Base-by-base conservation (phyloP, 2,888 invertebrate species). In the Agelastica alni region DNA sequence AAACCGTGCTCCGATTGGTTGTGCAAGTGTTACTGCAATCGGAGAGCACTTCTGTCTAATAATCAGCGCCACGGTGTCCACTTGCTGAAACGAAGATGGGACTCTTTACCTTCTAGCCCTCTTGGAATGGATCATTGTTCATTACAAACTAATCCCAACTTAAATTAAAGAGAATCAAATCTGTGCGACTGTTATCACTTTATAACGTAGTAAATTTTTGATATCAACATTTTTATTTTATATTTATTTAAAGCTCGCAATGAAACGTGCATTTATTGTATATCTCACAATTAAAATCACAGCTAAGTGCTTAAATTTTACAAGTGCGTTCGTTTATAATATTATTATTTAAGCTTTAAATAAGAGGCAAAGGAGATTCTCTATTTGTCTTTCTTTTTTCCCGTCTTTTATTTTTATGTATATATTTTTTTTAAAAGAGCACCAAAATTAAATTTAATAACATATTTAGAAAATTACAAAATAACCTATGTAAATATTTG, bases 231-330 rank as follows among this genome's bases (percentile, higher is more conserved):
- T 37, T 31, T 18, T 12, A 20, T 32, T 10, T 9, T 20, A 22
- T 17, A 18, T 37, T 14, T 34, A 44, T 57, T 39, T 39, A 16
- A 57, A 53, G 57, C 57, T 57, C 57, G 51, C 48, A 52, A 31
- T 42, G 41, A 52, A 52, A 56, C 47, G 52, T 52, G 56, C 44
- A 52, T 47, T 56, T 42, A 53, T 53, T 57, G 53, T 57, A 49
- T 57, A 49, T 54, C 53, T 57, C 57, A 57, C 53, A 57, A 57
- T 60, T 55, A 22, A 52, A 67, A 69, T 69, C 69, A 69, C 69
- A 69, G 69, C 66, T 53, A 65, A 61, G 59, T 62, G 69, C 67
- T 67, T 65, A 51, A 42, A 59, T 64, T 56, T 64, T 60, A 60
- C 65, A 64, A 59, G 62, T 68, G 66, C 66, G 10, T 57, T 55